Base-by-base conservation (phyloP, 2,888 invertebrate genomes). In the Acanthosepion esculentum region DNA sequence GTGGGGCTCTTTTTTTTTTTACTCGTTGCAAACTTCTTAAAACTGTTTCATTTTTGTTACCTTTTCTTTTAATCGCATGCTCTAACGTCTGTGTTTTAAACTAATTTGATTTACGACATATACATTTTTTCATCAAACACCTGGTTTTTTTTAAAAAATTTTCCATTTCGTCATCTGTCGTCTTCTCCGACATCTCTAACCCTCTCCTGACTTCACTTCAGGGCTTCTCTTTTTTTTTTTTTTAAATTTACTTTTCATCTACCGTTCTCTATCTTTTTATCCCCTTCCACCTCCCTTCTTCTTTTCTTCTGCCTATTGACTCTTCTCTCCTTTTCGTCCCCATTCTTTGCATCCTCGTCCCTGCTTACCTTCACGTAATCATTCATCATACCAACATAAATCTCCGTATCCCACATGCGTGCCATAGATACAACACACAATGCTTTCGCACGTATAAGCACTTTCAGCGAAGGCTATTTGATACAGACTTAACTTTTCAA, bases 331-430 rank as follows among this genome's bases (percentile, higher is more conserved):
- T 33, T 23, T 15, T 78, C n/a, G 29, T 78, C n/a, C n/a, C 15
- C n/a, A 33, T 33, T n/a, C 78, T 29, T 64, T 29, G 20, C 64
- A 8, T 23, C 64, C 29, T 64, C 29, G 64, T 29, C 78, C n/a
- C n/a, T 18, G 78, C 78, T 78, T n/a, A 78, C 78, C 78, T n/a
- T 78, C 78, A 78, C 78, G 78, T n/a, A 78, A n/a, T 78, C 78
- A 78, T 78, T 78, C 78, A 78, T 78, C 78, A 78, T 78, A 78
- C 78, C 78, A 78, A 78, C 78, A 78, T 29, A 78, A 78, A 78
- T 78, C 29, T 78, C 78, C 78, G 78, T 78, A 78, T 78, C n/a
- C n/a, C 78, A n/a, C 78, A 12, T n/a, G 78, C n/a, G n/a, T 15
- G n/a, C 78, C 78, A 12, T 78, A 10, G 29, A 78, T 23, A 23